phyloP scores from a whole-genome alignment of 2,113 vertebrate species.

The Bos javanicus region DNA sequence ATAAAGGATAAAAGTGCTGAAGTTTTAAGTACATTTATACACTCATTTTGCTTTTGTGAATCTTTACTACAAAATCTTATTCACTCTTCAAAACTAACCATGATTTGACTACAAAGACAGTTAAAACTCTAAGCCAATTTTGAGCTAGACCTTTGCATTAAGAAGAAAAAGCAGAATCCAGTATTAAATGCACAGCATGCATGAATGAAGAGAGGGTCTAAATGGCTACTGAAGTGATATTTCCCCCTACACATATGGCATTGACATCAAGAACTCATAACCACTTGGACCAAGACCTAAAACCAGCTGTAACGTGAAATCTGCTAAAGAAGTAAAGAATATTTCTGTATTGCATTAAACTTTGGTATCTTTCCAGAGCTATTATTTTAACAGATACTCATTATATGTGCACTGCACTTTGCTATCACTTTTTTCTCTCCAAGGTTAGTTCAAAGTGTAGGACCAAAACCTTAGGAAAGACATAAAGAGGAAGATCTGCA shows the following conservation, averaged over 20 bases:
- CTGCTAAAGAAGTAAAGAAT: constrained; percentile 15
- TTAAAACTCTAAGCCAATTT: background rate
- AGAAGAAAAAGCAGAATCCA: background rate
- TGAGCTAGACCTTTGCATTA: background rate
- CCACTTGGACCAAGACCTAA: constrained; percentile 12
- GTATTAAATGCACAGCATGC: background rate
- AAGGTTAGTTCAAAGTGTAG: constrained; percentile 23
- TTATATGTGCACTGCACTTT: constrained; percentile 19
- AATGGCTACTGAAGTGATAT: background rate
- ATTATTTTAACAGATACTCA: constrained; percentile 63
- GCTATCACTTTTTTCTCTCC: constrained; percentile 13
- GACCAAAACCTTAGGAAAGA: background rate
- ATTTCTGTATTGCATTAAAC: background rate
- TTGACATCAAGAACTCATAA: constrained; percentile 31
- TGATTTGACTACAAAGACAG: background rate
- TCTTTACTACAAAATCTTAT: background rate
- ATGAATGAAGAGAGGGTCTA: background rate
- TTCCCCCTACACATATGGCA: background rate
- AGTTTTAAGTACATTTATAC: background rate
- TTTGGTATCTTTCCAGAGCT: constrained; percentile 19
- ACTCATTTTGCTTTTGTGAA: background rate
- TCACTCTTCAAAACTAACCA: background rate
- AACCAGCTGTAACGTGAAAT: constrained; percentile 10
- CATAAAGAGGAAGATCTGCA: background rate
- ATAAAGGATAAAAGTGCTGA: background rate